Evolutionary conservation across 2,888 invertebrate species (phyloP).

Genomic region (Sinodicranocentrus sp.): DNA sequence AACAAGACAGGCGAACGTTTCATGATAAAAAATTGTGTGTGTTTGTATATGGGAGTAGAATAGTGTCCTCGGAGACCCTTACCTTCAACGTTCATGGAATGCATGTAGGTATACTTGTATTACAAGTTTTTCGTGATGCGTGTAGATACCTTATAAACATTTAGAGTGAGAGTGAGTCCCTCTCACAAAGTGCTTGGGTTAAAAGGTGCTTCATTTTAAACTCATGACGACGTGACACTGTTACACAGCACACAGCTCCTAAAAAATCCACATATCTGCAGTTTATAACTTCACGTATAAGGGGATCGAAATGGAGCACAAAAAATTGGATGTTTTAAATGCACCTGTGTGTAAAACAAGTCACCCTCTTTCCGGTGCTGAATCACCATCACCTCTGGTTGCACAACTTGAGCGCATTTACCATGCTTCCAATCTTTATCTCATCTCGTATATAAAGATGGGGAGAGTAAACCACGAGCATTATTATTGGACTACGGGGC

Average conservation of each 20-base stretch:
- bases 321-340: constrained; percentile 20
- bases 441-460: constrained; percentile 24
- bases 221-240: constrained; percentile 51
- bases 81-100: neutral
- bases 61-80: constrained; percentile 16
- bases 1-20: constrained; percentile 22
- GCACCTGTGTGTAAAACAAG: constrained; percentile 20
- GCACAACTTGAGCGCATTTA: neutral
- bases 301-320: neutral
- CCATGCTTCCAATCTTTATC: constrained; percentile 11
- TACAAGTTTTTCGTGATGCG: too few species aligned
- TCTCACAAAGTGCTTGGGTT: constrained; percentile 49
- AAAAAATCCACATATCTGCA: too few species aligned
- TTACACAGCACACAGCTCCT: too few species aligned
- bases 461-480: constrained; percentile 31
- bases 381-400: constrained; percentile 6
- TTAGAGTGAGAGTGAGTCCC: too few species aligned
- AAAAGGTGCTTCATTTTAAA: constrained; percentile 62
- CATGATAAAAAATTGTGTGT: constrained; percentile 31
- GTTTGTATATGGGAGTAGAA: constrained; percentile 47
- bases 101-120: neutral
- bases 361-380: constrained; percentile 20
- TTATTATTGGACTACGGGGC: constrained; percentile 56
- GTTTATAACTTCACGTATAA: too few species aligned
- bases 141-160: too few species aligned